phyloP scores from a whole-genome alignment of 2,888 invertebrate species.

The Lepidonotus clava region DNA sequence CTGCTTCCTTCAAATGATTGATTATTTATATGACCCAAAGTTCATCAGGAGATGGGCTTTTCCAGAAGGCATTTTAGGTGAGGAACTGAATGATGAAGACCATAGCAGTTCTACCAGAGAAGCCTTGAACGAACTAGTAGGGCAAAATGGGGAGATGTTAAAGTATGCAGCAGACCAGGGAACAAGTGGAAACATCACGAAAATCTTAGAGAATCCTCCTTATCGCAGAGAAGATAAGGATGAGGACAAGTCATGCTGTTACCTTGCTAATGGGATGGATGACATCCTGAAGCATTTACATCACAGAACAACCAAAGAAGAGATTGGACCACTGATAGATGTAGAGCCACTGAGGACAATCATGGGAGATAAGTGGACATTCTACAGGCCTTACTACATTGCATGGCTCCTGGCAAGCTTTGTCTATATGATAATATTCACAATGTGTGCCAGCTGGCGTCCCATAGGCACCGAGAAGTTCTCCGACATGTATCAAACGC shows the following conservation, averaged over 20 bases:
- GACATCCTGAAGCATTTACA: not conserved
- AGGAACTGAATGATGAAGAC: not conserved
- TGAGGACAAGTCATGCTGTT: not conserved
- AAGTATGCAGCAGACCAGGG: not conserved
- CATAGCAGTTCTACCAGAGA: not conserved
- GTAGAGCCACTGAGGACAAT: slow-evolving; percentile 1
- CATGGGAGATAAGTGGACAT: not conserved
- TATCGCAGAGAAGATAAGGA: not conserved
- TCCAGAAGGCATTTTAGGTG: not conserved
- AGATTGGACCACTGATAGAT: not conserved
- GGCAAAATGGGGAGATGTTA: not conserved
- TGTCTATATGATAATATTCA: not conserved
- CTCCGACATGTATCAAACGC: not conserved
- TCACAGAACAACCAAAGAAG: not conserved
- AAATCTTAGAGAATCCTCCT: not conserved
- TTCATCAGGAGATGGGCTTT: not conserved
- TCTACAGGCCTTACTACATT: not conserved
- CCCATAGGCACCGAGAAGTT: not conserved
- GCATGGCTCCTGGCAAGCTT: not conserved
- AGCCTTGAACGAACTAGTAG: not conserved
- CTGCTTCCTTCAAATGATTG: not conserved
- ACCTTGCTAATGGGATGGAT: not conserved
- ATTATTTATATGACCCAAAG: not conserved
- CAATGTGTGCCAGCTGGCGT: not conserved
- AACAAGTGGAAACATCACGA: not conserved